Conservation (phyloP, 2,888 invertebrate genomes). For the Coleophora deauratella region DNA sequence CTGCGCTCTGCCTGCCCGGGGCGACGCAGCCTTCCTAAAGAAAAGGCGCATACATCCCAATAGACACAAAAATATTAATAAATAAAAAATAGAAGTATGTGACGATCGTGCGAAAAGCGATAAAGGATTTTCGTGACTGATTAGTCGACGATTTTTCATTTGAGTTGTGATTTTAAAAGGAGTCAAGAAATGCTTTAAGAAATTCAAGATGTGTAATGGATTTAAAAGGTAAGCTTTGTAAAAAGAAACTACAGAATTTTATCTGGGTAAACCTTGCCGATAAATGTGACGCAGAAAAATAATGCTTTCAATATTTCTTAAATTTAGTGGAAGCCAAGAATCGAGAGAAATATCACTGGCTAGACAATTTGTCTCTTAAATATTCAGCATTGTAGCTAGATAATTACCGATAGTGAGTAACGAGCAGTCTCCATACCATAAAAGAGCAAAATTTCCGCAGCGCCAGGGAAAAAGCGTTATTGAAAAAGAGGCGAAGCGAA, state of each 20-base stretch:
- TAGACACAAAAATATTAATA: neutral
- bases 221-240: no score
- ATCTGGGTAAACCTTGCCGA: no score
- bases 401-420: conserved; percentile 66
- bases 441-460: conserved; percentile 69
- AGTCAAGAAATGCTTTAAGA: no score
- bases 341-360: conserved; percentile 33
- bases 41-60: conserved; percentile 16
- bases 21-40: conserved; percentile 8
- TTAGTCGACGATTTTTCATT: no score
- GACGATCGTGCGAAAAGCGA: conserved; percentile 10
- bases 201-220: no score
- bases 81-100: no score
- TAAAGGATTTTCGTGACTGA: conserved; percentile 11
- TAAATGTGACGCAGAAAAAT: no score
- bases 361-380: conserved; percentile 55
- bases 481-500: conserved; percentile 61
- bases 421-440: conserved; percentile 56
- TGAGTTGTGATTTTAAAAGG: no score
- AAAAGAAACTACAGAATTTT: no score
- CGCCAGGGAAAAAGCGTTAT: conserved; percentile 67
- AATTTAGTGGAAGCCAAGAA: no score
- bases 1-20: conserved; percentile 26
- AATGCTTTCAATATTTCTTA: no score
- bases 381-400: conserved; percentile 54